A percentile compares a stretch with the other conserved stretches of the same genome.
These are phyloP conservation scores for Actias luna DNA, from an alignment of 2,888 invertebrate species.

Conservation along the genomic window DNA sequence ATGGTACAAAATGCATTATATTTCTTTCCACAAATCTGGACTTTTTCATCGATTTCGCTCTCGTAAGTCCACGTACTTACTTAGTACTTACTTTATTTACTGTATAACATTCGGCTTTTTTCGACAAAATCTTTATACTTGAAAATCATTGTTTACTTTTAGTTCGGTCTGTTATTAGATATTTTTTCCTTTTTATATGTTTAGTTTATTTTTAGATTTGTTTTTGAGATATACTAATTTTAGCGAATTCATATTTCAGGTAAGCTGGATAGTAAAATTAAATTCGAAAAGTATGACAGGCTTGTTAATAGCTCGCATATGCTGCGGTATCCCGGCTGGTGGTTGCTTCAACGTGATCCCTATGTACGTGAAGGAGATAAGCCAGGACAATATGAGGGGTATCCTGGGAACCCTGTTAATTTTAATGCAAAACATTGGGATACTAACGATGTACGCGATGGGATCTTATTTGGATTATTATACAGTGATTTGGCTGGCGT, in stretches of 20 bases:
- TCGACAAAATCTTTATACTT: too few species aligned
- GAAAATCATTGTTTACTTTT: too few species aligned
- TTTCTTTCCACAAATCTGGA: too few species aligned
- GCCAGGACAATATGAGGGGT: slow-evolving; percentile 58
- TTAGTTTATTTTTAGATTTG: too few species aligned
- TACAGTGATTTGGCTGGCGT: slow-evolving; percentile 46
- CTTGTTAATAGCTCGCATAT: slow-evolving; percentile 48
- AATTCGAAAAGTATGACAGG: slow-evolving; percentile 37
- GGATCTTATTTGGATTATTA: slow-evolving; percentile 55
- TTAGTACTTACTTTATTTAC: too few species aligned
- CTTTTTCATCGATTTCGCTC: too few species aligned
- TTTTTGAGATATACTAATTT: too few species aligned
- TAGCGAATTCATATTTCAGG: slow-evolving; percentile 41
- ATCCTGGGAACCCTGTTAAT: slow-evolving; percentile 50
- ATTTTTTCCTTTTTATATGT: too few species aligned
- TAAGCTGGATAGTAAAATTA: slow-evolving; percentile 57
- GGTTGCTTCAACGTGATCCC: slow-evolving; percentile 57
- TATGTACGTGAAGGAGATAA: slow-evolving; percentile 62
- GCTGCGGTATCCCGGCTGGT: slow-evolving; percentile 52
- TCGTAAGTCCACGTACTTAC: too few species aligned
- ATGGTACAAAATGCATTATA: too few species aligned
- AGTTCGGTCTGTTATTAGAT: too few species aligned
- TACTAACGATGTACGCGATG: slow-evolving; percentile 54
- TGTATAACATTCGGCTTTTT: too few species aligned
- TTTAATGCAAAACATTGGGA: slow-evolving; percentile 51